Percentiles rank a stretch among this genome's conserved stretches.
These are phyloP conservation scores for Lydus trimaculatus DNA, from an alignment of 2,888 invertebrate genomes.

Conservation along the genomic window DNA sequence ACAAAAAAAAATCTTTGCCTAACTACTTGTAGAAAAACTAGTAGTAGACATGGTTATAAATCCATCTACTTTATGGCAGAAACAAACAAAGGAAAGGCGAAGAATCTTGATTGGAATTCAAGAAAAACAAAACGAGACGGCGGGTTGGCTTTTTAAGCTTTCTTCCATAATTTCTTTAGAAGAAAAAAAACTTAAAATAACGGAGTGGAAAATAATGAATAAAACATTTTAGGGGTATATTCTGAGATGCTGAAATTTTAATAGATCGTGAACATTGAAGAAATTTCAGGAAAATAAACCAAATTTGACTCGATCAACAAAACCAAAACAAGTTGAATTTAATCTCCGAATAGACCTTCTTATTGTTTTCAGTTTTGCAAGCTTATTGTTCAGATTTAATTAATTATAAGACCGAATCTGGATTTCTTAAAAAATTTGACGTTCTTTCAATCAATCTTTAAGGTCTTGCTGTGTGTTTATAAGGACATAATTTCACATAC, in stretches of 20 bases:
- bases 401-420: too few relatives aligned
- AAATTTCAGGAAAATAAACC: too few relatives aligned
- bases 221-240: neutral
- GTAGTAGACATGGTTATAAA: neutral
- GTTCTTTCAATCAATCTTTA: too few relatives aligned
- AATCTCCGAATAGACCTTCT: too few relatives aligned
- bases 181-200: neutral
- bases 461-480: too few relatives aligned
- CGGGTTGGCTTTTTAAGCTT: neutral
- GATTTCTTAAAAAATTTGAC: too few relatives aligned
- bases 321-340: too few relatives aligned
- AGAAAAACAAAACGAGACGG: neutral
- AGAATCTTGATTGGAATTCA: neutral
- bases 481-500: too few relatives aligned
- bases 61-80: neutral
- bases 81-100: neutral
- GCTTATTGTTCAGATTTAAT: too few relatives aligned
- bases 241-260: neutral
- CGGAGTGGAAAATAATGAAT: neutral
- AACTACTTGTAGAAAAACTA: neutral
- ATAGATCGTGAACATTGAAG: neutral
- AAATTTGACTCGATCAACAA: too few relatives aligned
- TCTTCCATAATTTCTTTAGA: neutral
- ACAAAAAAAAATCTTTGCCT: neutral
- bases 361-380: too few relatives aligned